A percentile compares a stretch with the other conserved stretches of the same genome.
phyloP scores from a whole-genome alignment of 2,888 invertebrate species.

The Ellobium chinense region DNA sequence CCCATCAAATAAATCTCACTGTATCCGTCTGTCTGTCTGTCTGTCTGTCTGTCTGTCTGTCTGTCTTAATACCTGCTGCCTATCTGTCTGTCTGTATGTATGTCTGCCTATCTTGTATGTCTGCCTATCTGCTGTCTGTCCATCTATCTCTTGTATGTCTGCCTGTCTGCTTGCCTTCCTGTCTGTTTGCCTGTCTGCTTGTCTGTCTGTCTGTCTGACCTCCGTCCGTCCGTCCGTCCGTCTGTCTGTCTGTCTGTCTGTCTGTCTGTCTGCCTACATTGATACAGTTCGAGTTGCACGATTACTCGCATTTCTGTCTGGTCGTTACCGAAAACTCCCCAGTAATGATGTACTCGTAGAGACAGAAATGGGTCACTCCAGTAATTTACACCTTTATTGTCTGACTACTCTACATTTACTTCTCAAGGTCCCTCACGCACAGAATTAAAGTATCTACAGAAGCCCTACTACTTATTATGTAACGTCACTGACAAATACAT shows the following conservation, averaged over 20 bases:
- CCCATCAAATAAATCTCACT: not conserved
- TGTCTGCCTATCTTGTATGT: not conserved
- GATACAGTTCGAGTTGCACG: no score
- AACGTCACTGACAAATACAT: no score
- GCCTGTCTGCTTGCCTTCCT: not conserved
- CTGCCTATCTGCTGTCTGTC: not conserved
- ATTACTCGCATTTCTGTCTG: no score
- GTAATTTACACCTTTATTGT: no score
- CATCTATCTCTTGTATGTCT: not conserved
- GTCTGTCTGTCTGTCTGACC: not conserved
- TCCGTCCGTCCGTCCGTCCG: conserved; percentile 15
- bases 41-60: not conserved
- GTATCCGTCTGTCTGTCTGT: not conserved
- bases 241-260: not conserved
- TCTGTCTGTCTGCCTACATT: no score
- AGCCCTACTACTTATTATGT: no score
- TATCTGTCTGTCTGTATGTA: not conserved
- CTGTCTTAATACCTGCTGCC: not conserved
- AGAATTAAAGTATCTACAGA: no score
- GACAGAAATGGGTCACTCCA: no score
- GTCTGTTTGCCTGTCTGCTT: not conserved
- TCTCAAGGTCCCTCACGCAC: no score
- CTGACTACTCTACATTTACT: no score
- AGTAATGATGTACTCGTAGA: no score
- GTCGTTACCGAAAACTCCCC: no score